Evolutionary conservation across 1,140 invertebrate genomes (phyloP), one percentile per base, ranked within the genome.

Genomic region (Eupristina koningsbergeri): DNA sequence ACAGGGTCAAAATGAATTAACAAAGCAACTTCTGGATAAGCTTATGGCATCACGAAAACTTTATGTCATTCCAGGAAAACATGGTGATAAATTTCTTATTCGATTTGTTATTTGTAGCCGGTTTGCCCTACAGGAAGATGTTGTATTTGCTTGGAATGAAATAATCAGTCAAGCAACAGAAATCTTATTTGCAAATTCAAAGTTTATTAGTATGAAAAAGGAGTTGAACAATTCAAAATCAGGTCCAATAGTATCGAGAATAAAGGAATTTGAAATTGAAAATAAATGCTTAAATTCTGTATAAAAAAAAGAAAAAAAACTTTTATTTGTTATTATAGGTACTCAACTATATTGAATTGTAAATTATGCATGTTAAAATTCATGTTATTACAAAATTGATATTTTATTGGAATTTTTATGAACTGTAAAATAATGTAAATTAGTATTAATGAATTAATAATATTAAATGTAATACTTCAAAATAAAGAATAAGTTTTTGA

Each of bases 51-150:
- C 96, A 81, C 96, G 96, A 86, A 94, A 96, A 84, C 95, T 99
- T 64, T 98, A 97, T 89, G 93, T 99, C 87, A 95, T 98, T 0
- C 95, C 97, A 3, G 96, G 96, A 0, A 95, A 93, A 50, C 94
- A 95, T 80, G 91, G 92, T 9, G 94, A 93, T 11, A 94, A 94
- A 86, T 95, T 95, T 85, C 94, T 98, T 26, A 94, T 98, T 15
- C 93, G 98, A 79, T 97, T 98, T 87, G 96, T 95, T 0, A 91
- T 99, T 0, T 98, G 97, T 89, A 96, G 96, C 61, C 93, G 95
- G 78, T 90, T 94, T 34, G 95, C 95, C 0, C 94, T 94, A 61
- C 93, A 93, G 29, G 91, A 94, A 45, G 97, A 99, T 89, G 94
- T 99, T 41, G 91, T 95, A 6, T 96, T 94, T 86, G 96, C 97